These are phyloP conservation scores for Trididemnum miniatum DNA, from an alignment of 23 tunicate genomes.

Conservation along the genomic window DNA sequence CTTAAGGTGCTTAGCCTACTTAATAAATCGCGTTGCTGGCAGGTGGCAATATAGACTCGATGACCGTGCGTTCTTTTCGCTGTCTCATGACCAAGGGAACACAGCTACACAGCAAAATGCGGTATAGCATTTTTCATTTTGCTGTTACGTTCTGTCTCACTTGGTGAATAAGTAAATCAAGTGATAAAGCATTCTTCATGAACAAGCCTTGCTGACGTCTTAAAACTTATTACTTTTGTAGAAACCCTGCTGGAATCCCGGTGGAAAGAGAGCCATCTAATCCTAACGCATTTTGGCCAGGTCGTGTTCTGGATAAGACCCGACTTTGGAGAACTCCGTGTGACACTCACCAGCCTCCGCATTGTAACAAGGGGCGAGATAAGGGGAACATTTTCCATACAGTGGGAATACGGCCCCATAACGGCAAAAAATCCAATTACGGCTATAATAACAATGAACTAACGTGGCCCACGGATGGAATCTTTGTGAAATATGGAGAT, in stretches of 20 bases:
- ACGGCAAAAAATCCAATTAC: conserved; percentile 37
- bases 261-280: conserved; percentile 21
- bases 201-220: too few relatives aligned
- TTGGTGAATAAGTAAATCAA: too few relatives aligned
- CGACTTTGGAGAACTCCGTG: conserved; percentile 44
- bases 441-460: conserved; percentile 58
- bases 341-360: conserved; percentile 1
- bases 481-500: conserved; percentile 51
- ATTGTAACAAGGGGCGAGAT: conserved; percentile 20
- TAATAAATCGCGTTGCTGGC: too few relatives aligned
- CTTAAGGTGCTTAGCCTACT: too few relatives aligned
- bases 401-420: conserved; percentile 23
- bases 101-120: too few relatives aligned
- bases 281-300: conserved; percentile 73
- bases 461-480: conserved; percentile 63
- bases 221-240: neutral
- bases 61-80: too few relatives aligned
- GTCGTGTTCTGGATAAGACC: conserved; percentile 31
- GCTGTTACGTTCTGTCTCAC: too few relatives aligned
- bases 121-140: too few relatives aligned
- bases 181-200: too few relatives aligned
- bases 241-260: neutral
- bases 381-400: conserved; percentile 41
- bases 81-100: too few relatives aligned
- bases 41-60: too few relatives aligned